Base-by-base conservation (phyloP, 2,888 invertebrate genomes). In the Smittia sp. region DNA sequence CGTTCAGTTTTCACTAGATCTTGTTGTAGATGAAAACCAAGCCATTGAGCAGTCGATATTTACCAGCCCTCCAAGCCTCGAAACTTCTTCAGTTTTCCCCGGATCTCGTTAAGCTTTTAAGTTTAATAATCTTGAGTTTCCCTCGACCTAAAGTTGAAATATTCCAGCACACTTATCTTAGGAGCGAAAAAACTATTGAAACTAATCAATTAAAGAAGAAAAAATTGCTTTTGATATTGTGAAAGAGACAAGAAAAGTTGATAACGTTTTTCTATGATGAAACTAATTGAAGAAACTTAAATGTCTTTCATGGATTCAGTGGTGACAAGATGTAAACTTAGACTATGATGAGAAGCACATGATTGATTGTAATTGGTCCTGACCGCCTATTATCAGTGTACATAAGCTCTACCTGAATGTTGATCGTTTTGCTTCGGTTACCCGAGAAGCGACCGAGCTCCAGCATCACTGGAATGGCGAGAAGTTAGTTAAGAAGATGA, bases 281-380 rank as follows among this genome's bases (percentile, higher is more conserved):
- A 66, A 63, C 15, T 46, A 46, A 46, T 13, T 46, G 4, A 46
- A 46, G 46, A 46, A 46, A 32, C 32, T 32, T 6, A 32, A 52
- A 68, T 68, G 68, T 68, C 68, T 52, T 68, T 52, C n/a, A 68
- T 68, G 68, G 68, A 68, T 68, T 68, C 32, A 24, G 52, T 68
- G 68, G 68, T 68, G 68, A 68, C 24, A 68, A 41, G 25, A 62
- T 11, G 62, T 6, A 62, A 20, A 15, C 22, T 39, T 66, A 66
- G 24, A 38, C 38, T 32, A n/a, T n/a, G 32, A 25, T 25, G 63
- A 63, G 25, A 65, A 32, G 27, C 7, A 1, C 25, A 65, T n/a
- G 13, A 32, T 32, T 32, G 32, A 32, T 32, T 52, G 2, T 52
- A n/a, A 18, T 32, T 18, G 38, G 20, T 32, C 4, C 18, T 66